Evolutionary conservation across 2,888 invertebrate genomes (phyloP), one percentile per base, ranked within the genome.

Genomic region (Sinelater perroti): DNA sequence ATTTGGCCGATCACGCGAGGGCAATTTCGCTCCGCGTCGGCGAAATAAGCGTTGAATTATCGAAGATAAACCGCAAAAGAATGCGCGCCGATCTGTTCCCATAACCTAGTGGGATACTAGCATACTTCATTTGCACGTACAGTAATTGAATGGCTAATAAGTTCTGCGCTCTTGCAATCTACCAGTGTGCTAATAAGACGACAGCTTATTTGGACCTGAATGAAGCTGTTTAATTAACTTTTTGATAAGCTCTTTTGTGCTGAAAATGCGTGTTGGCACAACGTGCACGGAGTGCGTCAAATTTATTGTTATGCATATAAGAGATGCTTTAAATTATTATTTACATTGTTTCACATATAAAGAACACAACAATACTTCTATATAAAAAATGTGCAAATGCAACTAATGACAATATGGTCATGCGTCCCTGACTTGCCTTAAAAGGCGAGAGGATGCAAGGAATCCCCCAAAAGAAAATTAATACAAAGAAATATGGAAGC

Each of bases 1-100:
- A 56, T 56, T 56, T 56, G 40, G 24, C 16, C 18, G 56, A 56
- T 56, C 56, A 56, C 56, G 56, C 56, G 50, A 44, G 31, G 42
- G 56, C 49, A 49, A 56, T 56, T 56, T 56, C 5, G 49, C 50
- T 42, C 35, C 28, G 33, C 38, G 42, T 49, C 28, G 10, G 18
- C 24, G 38, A 21, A 50, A 26, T 53, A 17, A 31, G 17, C 44
- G 45, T 53, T 35, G 40, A 55, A 47, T 55, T 55, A 47, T 38
- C 42, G 35, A 31, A 40, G 40, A 40, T 24, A 20, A 40, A 24
- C 24, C 24, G 18, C 42, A 35, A 46, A 40, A 26, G 38, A 54
- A 36, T 40, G 35, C 40, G 49, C 49, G 31, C 21, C 18, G 40
- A 42, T 42, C 18, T 42, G 51, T 52, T 52, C 52, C 52, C 52